Base-by-base conservation (phyloP, 2,113 vertebrate genomes). In the Picathartes gymnocephalus region DNA sequence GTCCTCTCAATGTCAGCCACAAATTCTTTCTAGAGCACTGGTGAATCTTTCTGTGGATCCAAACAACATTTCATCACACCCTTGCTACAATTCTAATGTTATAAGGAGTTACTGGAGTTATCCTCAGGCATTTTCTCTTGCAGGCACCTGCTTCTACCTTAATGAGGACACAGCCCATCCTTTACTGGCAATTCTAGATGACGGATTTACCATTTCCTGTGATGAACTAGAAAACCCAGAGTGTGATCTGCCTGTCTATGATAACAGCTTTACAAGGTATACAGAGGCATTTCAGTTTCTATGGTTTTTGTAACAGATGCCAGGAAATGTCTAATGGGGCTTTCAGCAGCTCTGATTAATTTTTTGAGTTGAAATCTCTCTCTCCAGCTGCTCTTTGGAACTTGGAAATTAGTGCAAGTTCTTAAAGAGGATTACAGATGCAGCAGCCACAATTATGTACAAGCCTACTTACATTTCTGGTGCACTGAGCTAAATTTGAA, bases 121-220 rank as follows among this genome's bases (percentile, higher is more conserved):
- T n/a, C 68, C 73, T 96, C 65, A 62, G 28, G 39, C 65, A 51
- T 83, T 88, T 45, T 93, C 45, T 97, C 61, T 93, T 62, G 13
- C 96, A 99, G 99, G 99, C 33, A 99, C 98, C 12, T 98, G 95
- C 85, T 99, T 99, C 87, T 97, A 97, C 81, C 98, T 99, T 69
- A 96, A 99, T 24, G 98, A 98, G 96, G 98, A 98, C 69, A 99
- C 98, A 2, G 98, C 99, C 37, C 99, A 99, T 42, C 99, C 99
- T 10, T 98, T 98, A 68, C 97, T 99, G 87, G 98, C 98, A 4
- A 94, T 99, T 86, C 98, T 99, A 30, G 98, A 99, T 56, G 99
- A 99, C 7, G 98, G 99, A 80, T 98, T 99, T 90, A 99, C 98
- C 9, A 98, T 99, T 39, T 97, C 98, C 44, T 98, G 99, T 14